A percentile compares a stretch with the other conserved stretches of the same genome.
phyloP scores from a whole-genome alignment of 2,113 vertebrate species.

The Periophthalmus modestus region DNA sequence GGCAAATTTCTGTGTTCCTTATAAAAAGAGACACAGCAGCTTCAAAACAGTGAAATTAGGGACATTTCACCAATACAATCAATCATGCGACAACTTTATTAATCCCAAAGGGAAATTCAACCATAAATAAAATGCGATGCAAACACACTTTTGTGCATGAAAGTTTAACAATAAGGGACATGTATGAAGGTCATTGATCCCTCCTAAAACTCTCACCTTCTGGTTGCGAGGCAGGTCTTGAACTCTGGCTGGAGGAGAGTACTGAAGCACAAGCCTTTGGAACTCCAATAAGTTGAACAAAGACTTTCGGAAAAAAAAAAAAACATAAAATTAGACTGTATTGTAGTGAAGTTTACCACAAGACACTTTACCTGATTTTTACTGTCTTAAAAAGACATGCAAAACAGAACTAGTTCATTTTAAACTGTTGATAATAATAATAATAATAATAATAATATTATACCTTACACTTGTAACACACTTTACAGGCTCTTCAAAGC shows the following conservation, averaged over 20 bases:
- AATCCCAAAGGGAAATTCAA: no score
- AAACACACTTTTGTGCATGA: neutral
- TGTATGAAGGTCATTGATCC: neutral
- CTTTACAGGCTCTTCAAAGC: no score
- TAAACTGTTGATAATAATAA: no score
- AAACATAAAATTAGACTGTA: neutral
- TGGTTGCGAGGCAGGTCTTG: slow-evolving; percentile 94
- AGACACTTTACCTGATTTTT: no score
- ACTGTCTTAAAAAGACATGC: no score
- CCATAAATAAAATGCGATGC: neutral
- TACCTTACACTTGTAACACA: no score
- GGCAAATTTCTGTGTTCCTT: slow-evolving; percentile 97
- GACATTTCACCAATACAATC: no score
- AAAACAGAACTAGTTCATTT: no score
- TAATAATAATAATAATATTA: no score
- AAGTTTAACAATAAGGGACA: neutral
- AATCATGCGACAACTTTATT: no score
- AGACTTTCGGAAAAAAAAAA: slow-evolving; percentile 55
- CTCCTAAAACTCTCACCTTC: slow-evolving; percentile 82
- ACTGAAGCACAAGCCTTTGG: slow-evolving; percentile 95
- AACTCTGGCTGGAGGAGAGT: slow-evolving; percentile 86
- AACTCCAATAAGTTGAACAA: slow-evolving; percentile 88
- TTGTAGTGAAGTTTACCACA: neutral
- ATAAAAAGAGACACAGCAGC: neutral
- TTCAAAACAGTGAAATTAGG: neutral